A percentile compares a stretch with the other conserved stretches of the same genome.
Conservation (phyloP, 2,888 invertebrate species). For the Congeria kusceri region DNA sequence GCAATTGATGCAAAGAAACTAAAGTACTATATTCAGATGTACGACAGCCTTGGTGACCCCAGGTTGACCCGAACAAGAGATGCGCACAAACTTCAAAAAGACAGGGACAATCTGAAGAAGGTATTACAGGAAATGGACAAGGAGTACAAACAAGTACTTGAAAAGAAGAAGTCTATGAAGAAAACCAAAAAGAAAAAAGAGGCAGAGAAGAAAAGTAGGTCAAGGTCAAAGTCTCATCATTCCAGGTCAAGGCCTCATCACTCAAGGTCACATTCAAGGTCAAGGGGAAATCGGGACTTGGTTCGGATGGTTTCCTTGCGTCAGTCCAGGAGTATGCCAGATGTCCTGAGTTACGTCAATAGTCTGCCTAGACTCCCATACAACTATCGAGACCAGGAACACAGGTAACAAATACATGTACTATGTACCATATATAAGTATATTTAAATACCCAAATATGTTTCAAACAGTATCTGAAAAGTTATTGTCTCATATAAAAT, state of each 20-base stretch:
- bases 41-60: constrained; percentile 23
- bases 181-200: constrained; percentile 26
- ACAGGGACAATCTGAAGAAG: constrained; percentile 36
- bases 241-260: constrained; percentile 9
- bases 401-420: constrained; percentile 5
- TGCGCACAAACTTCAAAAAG: constrained; percentile 15
- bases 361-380: constrained; percentile 42
- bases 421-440: too few relatives aligned
- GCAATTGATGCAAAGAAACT: constrained; percentile 31
- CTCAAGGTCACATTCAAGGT: constrained; percentile 12
- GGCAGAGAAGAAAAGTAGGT: constrained; percentile 11
- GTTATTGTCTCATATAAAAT: too few relatives aligned
- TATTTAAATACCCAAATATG: too few relatives aligned
- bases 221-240: not conserved
- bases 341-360: constrained; percentile 57
- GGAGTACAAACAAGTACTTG: constrained; percentile 31
- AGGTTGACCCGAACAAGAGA: constrained; percentile 22
- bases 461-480: too few relatives aligned
- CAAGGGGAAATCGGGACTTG: constrained; percentile 55
- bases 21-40: constrained; percentile 33
- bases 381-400: constrained; percentile 8
- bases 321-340: constrained; percentile 54
- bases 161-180: constrained; percentile 23
- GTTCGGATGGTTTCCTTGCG: constrained; percentile 54
- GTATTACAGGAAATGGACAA: constrained; percentile 50